Conservation (phyloP, 2,797 vertebrate species). For the Hyperoplus lanceolatus region DNA sequence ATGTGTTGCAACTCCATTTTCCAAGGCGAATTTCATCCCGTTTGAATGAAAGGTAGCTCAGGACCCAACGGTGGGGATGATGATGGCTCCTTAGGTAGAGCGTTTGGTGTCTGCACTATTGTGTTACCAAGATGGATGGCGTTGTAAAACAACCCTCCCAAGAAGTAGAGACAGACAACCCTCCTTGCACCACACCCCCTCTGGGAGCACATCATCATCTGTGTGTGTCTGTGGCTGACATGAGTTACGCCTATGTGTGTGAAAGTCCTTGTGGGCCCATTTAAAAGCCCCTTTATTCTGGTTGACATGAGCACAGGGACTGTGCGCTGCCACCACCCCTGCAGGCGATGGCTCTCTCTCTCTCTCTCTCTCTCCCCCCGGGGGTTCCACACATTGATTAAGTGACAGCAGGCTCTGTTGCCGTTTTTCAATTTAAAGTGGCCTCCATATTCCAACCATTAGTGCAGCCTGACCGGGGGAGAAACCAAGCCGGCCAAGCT, state of each 20-base stretch:
- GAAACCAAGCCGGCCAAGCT: conserved; percentile 7
- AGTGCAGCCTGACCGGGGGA: conserved; percentile 51
- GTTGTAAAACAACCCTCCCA: conserved; percentile 71
- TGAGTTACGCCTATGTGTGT: conserved; percentile 44
- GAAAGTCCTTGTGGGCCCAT: conserved; percentile 47
- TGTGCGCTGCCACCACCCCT: conserved; percentile 30
- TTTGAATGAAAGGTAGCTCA: conserved; percentile 33
- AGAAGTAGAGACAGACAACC: conserved; percentile 48
- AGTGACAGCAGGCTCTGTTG: conserved; percentile 73
- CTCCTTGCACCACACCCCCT: conserved; percentile 44
- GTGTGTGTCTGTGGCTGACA: conserved; percentile 51
- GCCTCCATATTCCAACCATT: conserved; percentile 74
- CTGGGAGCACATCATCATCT: conserved; percentile 58
- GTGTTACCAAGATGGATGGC: conserved; percentile 77
- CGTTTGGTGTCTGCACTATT: conserved; percentile 46
- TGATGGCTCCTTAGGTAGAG: conserved; percentile 59
- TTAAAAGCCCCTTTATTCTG: conserved; percentile 61
- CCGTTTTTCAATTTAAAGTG: conserved; percentile 84
- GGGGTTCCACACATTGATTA: conserved; percentile 80
- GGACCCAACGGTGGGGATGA: conserved; percentile 47
- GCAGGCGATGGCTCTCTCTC: conserved; percentile 39
- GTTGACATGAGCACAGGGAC: conserved; percentile 67
- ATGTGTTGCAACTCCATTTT: conserved; percentile 21
- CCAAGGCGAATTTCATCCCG: conserved; percentile 37
- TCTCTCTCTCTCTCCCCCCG: conserved; percentile 55